Evolutionary conservation across 2,888 invertebrate genomes (phyloP).

Genomic region (Ochlodes sylvanus): DNA sequence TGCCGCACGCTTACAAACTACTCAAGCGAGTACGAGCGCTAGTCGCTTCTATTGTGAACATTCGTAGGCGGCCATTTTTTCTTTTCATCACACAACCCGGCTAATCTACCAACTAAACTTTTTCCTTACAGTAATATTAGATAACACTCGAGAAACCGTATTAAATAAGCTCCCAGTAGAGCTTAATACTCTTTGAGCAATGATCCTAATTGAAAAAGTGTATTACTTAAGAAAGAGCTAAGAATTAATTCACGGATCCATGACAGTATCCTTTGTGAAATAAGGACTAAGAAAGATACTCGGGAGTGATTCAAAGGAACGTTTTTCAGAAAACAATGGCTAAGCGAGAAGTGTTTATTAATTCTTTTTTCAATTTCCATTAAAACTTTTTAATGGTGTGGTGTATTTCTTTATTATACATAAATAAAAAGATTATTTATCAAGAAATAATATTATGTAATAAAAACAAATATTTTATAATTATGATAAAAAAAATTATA

Average conservation of each 20-base stretch:
- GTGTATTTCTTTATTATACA: too few relatives aligned
- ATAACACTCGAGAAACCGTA: neutral
- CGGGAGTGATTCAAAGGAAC: slow-evolving; percentile 18
- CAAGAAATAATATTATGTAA: too few relatives aligned
- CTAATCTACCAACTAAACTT: slow-evolving; percentile 1
- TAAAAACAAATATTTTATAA: too few relatives aligned
- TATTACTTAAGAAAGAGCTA: slow-evolving; percentile 31
- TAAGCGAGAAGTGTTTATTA: neutral
- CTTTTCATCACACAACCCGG: neutral
- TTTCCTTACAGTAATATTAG: neutral
- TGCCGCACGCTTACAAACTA: neutral
- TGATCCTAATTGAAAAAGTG: slow-evolving; percentile 33
- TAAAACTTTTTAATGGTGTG: too few relatives aligned
- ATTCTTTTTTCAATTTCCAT: neutral
- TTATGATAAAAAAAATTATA: too few relatives aligned
- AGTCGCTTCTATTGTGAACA: neutral
- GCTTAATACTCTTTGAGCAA: slow-evolving; percentile 34
- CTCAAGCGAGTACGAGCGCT: neutral
- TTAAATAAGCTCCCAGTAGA: slow-evolving; percentile 27
- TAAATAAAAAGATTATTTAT: too few relatives aligned
- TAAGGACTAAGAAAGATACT: slow-evolving; percentile 22
- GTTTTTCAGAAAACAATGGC: slow-evolving; percentile 23
- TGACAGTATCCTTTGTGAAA: slow-evolving; percentile 25
- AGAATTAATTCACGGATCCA: slow-evolving; percentile 31
- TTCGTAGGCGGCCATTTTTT: neutral